Percentiles rank a stretch among this genome's conserved stretches.
phyloP scores from a whole-genome alignment of 2,888 invertebrate genomes.

The Dryobotodes eremita region DNA sequence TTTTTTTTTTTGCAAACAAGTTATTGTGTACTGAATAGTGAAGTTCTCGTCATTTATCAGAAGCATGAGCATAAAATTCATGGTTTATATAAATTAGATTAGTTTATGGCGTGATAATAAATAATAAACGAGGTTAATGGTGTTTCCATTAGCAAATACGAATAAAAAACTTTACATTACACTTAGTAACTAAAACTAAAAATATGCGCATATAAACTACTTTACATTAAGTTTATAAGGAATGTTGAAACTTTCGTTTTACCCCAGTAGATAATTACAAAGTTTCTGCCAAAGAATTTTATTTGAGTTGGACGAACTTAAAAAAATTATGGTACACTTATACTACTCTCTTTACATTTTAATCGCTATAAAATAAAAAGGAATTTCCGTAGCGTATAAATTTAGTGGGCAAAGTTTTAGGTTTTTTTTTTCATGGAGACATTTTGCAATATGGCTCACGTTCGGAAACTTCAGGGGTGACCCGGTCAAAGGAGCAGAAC shows the following conservation, averaged over 20 bases:
- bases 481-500: conserved; percentile 81
- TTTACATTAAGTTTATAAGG: conserved; percentile 56
- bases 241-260: conserved; percentile 63
- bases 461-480: conserved; percentile 80
- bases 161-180: conserved; percentile 45
- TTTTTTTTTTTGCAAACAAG: conserved; percentile 32
- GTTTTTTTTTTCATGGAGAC: conserved; percentile 81
- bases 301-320: conserved; percentile 57
- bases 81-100: conserved; percentile 46
- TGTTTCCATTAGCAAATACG: conserved; percentile 50
- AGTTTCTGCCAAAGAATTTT: conserved; percentile 63
- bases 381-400: conserved; percentile 73
- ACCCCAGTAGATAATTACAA: conserved; percentile 63
- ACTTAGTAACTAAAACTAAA: conserved; percentile 54
- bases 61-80: conserved; percentile 1
- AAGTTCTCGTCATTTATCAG: background rate
- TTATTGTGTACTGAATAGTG: conserved; percentile 8
- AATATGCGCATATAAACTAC: conserved; percentile 68
- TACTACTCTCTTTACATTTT: conserved; percentile 64
- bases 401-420: conserved; percentile 78
- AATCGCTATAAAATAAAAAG: conserved; percentile 71
- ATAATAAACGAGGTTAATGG: conserved; percentile 59
- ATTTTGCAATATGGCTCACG: conserved; percentile 81
- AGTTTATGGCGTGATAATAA: conserved; percentile 49
- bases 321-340: conserved; percentile 46